Evolutionary conservation across 2,797 vertebrate genomes (phyloP).

Genomic region (Hylomyscus alleni): DNA sequence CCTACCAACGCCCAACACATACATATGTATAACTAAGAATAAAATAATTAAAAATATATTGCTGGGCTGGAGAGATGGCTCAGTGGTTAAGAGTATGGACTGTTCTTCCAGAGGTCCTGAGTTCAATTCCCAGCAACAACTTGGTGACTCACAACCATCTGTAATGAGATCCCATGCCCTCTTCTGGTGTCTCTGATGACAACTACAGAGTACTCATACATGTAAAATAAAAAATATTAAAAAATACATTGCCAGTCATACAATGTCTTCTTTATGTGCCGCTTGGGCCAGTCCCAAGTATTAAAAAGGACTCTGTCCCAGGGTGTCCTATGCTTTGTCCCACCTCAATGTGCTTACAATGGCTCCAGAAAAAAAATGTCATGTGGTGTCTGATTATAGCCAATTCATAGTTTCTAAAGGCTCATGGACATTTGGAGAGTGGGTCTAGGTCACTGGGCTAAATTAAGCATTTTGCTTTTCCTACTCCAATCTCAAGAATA

Average conservation of each 20-base stretch:
- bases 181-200: neutral
- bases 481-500: neutral
- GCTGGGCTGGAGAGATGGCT: neutral
- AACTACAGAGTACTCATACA: neutral
- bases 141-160: neutral
- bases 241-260: neutral
- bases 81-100: neutral
- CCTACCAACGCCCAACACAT: neutral
- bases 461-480: neutral
- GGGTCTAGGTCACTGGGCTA: neutral
- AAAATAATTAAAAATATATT: neutral
- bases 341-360: neutral
- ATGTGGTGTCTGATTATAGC: neutral
- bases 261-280: neutral
- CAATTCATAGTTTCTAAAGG: conserved; percentile 22
- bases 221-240: neutral
- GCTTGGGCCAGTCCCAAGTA: neutral
- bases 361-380: neutral
- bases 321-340: neutral
- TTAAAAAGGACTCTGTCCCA: neutral
- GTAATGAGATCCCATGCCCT: neutral
- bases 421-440: neutral
- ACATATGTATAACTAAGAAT: neutral
- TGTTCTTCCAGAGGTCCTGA: neutral
- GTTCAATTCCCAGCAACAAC: neutral